phyloP scores from a whole-genome alignment of 2,888 invertebrate species.

The Cyclophora punctaria region DNA sequence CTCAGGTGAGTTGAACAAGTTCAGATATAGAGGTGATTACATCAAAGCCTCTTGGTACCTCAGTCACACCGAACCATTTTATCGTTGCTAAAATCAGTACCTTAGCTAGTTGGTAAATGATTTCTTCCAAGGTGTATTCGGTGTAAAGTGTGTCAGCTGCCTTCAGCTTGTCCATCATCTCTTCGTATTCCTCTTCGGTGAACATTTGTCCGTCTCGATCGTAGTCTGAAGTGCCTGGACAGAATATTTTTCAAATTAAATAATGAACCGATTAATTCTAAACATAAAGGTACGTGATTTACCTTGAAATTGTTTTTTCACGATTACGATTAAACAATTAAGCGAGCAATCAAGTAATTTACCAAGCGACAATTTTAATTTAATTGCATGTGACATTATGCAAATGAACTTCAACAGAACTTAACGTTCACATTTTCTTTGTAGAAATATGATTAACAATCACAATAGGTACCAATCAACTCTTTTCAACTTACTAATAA shows the following conservation, averaged over 20 bases:
- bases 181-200: conserved; percentile 78
- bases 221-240: conserved; percentile 62
- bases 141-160: conserved; percentile 83
- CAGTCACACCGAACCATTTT: neutral
- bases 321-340: no score
- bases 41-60: neutral
- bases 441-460: neutral
- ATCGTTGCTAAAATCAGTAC: conserved; percentile 34
- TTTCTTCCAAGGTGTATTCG: conserved; percentile 84
- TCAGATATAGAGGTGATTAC: no score
- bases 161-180: conserved; percentile 79
- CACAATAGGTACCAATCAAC: neutral
- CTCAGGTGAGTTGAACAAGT: no score
- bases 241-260: neutral
- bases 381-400: no score
- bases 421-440: no score
- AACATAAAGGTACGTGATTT: no score
- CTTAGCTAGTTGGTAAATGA: conserved; percentile 87
- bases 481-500: conserved; percentile 43
- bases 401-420: no score
- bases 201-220: conserved; percentile 57
- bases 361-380: no score
- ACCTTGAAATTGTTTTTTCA: no score
- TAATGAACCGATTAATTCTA: no score
- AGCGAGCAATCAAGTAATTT: no score